These are phyloP conservation scores for Ochotona curzoniae DNA, from an alignment of 2,113 vertebrate species.

Conservation along the genomic window DNA sequence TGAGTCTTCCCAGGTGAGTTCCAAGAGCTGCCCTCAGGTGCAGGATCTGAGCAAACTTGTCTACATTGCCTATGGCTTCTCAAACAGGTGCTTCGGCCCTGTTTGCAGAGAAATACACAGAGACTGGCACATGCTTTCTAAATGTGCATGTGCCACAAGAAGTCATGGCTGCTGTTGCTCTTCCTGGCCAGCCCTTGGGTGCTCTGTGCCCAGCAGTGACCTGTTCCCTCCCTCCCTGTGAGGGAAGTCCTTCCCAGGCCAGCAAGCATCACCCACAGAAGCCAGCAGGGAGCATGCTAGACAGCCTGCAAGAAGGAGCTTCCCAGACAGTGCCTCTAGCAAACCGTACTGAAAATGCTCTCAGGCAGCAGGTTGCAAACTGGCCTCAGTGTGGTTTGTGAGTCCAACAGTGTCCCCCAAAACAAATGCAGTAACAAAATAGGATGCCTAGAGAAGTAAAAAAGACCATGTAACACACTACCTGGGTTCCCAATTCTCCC, in stretches of 20 bases:
- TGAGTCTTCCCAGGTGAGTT: not conserved
- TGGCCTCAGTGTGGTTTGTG: not conserved
- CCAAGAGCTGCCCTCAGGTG: not conserved
- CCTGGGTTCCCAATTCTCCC: not conserved
- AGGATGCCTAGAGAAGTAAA: not conserved
- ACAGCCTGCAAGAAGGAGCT: not conserved
- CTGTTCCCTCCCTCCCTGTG: constrained; percentile 20
- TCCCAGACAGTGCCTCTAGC: not conserved
- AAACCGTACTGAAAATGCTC: not conserved
- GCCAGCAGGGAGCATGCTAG: not conserved
- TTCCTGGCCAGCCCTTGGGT: not conserved
- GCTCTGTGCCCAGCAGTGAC: not conserved
- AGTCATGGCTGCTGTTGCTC: not conserved
- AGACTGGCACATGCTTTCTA: not conserved
- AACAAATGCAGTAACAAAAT: not conserved
- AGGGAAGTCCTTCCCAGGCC: constrained; percentile 18
- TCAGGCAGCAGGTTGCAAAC: not conserved
- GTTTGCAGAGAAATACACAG: not conserved
- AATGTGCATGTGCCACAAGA: not conserved
- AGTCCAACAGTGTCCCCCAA: not conserved
- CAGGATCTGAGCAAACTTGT: too few relatives aligned
- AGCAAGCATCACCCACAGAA: constrained; percentile 22
- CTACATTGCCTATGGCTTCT: not conserved
- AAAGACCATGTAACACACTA: not conserved
- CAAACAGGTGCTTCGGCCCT: not conserved